Evolutionary conservation across 2,113 vertebrate species (phyloP).

Genomic region (Anoura caudifer): DNA sequence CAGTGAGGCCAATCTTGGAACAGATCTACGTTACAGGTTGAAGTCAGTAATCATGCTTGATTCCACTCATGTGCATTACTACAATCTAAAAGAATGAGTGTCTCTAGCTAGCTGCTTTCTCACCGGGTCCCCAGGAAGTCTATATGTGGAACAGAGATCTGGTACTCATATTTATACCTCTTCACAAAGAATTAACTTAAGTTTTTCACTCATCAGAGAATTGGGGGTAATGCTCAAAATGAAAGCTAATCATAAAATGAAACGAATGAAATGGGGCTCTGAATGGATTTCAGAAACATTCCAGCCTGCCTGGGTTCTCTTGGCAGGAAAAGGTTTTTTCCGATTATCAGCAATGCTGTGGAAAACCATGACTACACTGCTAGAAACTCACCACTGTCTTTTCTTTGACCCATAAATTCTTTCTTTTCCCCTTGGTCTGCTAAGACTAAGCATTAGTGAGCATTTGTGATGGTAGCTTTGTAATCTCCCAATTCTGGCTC

Average conservation of each 20-base stretch:
- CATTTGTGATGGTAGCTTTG: slow-evolving; percentile 26
- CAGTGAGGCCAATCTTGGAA: neutral
- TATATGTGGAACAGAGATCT: neutral
- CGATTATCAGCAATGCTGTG: slow-evolving; percentile 41
- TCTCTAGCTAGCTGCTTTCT: neutral
- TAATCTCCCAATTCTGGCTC: neutral
- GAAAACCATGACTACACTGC: neutral
- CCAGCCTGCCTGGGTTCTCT: neutral
- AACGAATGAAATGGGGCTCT: slow-evolving; percentile 25
- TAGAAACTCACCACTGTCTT: neutral
- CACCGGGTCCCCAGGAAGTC: neutral
- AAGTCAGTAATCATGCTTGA: neutral
- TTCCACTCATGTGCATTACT: neutral
- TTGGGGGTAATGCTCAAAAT: slow-evolving; percentile 40
- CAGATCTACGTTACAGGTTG: neutral
- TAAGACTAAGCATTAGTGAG: slow-evolving; percentile 36
- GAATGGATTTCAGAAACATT: slow-evolving; percentile 7
- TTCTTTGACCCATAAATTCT: slow-evolving; percentile 29
- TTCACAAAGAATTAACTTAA: slow-evolving; percentile 40
- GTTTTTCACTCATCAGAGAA: slow-evolving; percentile 36
- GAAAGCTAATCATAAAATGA: slow-evolving; percentile 47
- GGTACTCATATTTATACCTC: neutral
- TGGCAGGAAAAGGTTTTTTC: slow-evolving; percentile 32
- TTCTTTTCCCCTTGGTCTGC: neutral
- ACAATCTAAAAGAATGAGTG: neutral